Evolutionary conservation across 2,888 invertebrate genomes (phyloP), one percentile per base, ranked within the genome.

Genomic region (Chrysina gloriosa): DNA sequence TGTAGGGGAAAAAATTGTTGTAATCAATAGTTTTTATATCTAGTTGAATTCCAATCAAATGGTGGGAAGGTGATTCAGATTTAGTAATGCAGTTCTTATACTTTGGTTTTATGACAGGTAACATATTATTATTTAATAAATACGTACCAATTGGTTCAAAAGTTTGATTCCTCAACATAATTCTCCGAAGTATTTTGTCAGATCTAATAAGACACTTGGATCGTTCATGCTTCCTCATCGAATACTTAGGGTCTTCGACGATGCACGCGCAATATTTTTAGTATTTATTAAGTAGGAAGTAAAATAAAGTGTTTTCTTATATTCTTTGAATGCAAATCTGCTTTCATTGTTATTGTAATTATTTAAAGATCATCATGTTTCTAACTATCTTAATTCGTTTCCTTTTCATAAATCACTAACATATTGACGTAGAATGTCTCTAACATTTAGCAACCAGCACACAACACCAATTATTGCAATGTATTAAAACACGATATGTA

Each of bases 301-400:
- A 58, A 39, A 58, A 58, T 25, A 39, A 21, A 23, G 21, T 36
- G 39, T 25, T 39, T 25, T 39, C 47, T 47, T 25, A 25, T 16
- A 9, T 58, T 25, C 21, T 36, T 21, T 14, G 39, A 42, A 39
- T 39, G 58, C 58, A 58, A 58, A 58, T 58, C 58, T 58, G 58
- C 58, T 58, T 3, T 39, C 23, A 39, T 14, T 58, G 23, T 21
- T 11, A 39, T 9, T 19, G 9, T 52, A 52, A 52, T 36, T 11
- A 39, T 56, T 36, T 56, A 39, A n/a, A 19, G n/a, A 9, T 11
- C 11, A n/a, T 11, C 14, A 56, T 23, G 11, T 2, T 36, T 39
- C 11, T 39, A 36, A 56, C 21, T 36, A 11, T 27, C 25, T 58
- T 25, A 39, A 39, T 3, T 14, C 39, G 9, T 52, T 58, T 58